phyloP scores from a whole-genome alignment of 2,113 vertebrate species.

The Centropus unirufus region DNA sequence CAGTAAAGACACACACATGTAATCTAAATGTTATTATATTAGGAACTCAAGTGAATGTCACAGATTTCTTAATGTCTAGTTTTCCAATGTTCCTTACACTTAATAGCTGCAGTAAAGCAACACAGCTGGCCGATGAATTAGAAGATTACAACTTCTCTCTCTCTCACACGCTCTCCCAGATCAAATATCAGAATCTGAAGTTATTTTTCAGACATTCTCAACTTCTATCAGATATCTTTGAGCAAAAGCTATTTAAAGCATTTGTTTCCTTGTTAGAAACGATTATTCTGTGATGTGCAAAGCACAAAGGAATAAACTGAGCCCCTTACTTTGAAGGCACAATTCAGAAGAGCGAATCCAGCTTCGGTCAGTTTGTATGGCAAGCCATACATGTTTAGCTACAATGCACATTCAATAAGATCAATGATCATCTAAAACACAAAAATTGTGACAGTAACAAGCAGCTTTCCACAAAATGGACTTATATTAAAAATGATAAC shows the following conservation, averaged over 20 bases:
- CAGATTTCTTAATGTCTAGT: neutral
- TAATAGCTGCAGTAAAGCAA: neutral
- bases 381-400: slow-evolving; percentile 61
- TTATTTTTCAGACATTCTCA: neutral
- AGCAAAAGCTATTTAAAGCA: slow-evolving; percentile 15
- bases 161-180: neutral
- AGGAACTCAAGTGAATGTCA: neutral
- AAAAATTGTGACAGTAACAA: slow-evolving; percentile 59
- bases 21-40: neutral
- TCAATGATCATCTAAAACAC: slow-evolving; percentile 66
- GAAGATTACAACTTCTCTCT: neutral
- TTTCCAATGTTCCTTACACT: neutral
- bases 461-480: slow-evolving; percentile 20
- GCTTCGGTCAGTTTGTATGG: slow-evolving; percentile 62
- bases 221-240: neutral
- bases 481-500: slow-evolving; percentile 2
- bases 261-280: slow-evolving; percentile 12
- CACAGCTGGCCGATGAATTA: neutral
- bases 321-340: slow-evolving; percentile 57
- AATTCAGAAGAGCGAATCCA: slow-evolving; percentile 61
- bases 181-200: neutral
- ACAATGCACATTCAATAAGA: slow-evolving; percentile 64
- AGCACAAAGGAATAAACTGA: slow-evolving; percentile 63
- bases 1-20: neutral
- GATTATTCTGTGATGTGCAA: slow-evolving; percentile 44